Base-by-base conservation (phyloP, 1,140 invertebrate species). In the Eriosoma lanigerum region DNA sequence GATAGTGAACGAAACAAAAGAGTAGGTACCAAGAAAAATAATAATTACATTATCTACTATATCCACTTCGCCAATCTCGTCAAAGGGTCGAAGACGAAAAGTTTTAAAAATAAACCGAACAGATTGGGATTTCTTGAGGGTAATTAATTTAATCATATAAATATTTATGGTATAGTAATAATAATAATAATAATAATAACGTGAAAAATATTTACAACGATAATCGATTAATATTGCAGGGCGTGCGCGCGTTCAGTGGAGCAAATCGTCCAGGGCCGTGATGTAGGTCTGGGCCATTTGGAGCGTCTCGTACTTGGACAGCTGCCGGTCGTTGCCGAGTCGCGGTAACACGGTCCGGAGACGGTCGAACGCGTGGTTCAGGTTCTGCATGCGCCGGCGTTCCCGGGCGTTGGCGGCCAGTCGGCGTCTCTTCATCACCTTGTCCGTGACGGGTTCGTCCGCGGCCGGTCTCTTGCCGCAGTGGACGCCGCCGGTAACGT, bases 281-380 rank as follows among this genome's bases (percentile, higher is more conserved):
- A 98, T 98, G 85, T 98, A 98, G 0, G 93, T 95, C 84, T 98
- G 96, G 0, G 97, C 97, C 96, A 98, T 98, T 87, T 98, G 96
- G 1, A 99, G 87, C 0, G 96, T 98, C 86, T 98, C 97, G 86
- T 96, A 98, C 85, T 99, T 99, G 29, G 96, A 98, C 6, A 98
- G 87, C 85, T 98, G 95, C 38, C 94, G 89, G 84, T 98, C 94
- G 83, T 95, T 94, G 0, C 94, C 94, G 44, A 97, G 87, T 0
- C 93, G 93, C 0, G 96, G 96, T 6, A 99, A 88, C 82, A 97
- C 96, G 3, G 92, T 90, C 54, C 97, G 89, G 1, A 99, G 89
- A 80, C 93, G 88, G 85, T 98, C 96, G 85, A 98, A 98, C 0
- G 96, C 96, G 82, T 94, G 92, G 85, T 98, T 98, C 62, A 98